Evolutionary conservation across 2,797 vertebrate genomes (phyloP), one percentile per base, ranked within the genome.

Genomic region (Thamnophis elegans): DNA sequence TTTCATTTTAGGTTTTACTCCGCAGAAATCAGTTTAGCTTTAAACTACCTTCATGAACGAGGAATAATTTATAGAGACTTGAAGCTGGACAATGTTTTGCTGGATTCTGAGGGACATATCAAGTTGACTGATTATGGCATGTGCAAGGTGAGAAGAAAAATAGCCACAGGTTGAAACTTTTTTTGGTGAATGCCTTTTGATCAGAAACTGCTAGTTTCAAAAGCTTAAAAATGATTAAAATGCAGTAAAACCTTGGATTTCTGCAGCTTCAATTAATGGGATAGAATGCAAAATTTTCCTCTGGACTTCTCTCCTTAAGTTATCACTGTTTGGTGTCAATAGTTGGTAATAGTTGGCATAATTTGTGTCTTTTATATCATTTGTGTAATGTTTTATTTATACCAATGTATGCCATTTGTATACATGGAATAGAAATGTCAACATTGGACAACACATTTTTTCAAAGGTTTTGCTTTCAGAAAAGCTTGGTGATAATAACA

Each of bases 101-200:
- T 99, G 94, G 99, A 99, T 96, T 99, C 98, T 8, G 99, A 99
- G 97, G 99, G 99, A 91, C 99, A 99, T 98, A 99, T 99, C 97
- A 99, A 99, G 97, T 98, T 99, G 92, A 99, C 99, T 93, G 99
- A 99, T 97, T 99, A 99, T 10, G 99, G 99, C 98, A 99, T 99
- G 99, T 99, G 99, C 98, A 99, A 99, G 99, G 99, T 99, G 96
- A 93, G 97, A 73, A 62, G 62, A 10, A 73, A 93, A 89, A 47
- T 90, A 73, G 58, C 56, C 3, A n/a, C 53, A 78, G 10, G n/a
- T 87, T 26, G 73, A 73, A 92, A 53, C 68, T 4, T 89, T 93
- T n/a, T 8, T 89, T 13, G 22, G 6, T 82, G 6, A 3, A 12
- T 56, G 58, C 0, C 22, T 68, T 86, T 55, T 85, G 56, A 42